These are phyloP conservation scores for Synchiropus splendidus DNA, from an alignment of 2,113 vertebrate genomes.

Conservation along the genomic window DNA sequence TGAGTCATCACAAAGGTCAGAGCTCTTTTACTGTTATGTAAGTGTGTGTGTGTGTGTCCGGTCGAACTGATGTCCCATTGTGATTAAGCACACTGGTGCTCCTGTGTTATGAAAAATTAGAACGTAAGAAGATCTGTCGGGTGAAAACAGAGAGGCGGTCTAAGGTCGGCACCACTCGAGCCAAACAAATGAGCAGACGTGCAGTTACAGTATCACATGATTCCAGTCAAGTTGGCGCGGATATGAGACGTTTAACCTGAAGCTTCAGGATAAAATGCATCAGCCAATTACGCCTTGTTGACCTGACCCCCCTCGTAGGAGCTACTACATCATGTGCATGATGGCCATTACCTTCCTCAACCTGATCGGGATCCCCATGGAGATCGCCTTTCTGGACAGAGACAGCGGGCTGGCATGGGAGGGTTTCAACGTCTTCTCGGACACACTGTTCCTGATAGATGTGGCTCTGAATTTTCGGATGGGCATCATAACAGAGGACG, in stretches of 20 bases:
- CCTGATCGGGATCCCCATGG: slow-evolving; percentile 67
- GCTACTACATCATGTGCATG: slow-evolving; percentile 67
- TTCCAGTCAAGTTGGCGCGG: too few relatives aligned
- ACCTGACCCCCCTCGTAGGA: slow-evolving; percentile 34
- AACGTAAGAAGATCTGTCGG: slow-evolving; percentile 28
- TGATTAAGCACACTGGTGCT: too few relatives aligned
- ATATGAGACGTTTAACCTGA: too few relatives aligned
- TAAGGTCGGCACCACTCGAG: slow-evolving; percentile 38
- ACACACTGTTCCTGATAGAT: slow-evolving; percentile 64
- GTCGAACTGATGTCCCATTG: too few relatives aligned
- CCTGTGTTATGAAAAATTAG: background rate
- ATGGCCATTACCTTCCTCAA: slow-evolving; percentile 66
- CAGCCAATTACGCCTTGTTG: background rate
- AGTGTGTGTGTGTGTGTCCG: too few relatives aligned
- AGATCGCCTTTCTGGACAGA: slow-evolving; percentile 63
- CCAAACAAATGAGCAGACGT: slow-evolving; percentile 23
- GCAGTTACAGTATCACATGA: slow-evolving; percentile 27
- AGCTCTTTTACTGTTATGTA: too few relatives aligned
- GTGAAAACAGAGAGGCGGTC: slow-evolving; percentile 41
- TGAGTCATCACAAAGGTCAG: too few relatives aligned
- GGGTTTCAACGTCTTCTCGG: slow-evolving; percentile 66
- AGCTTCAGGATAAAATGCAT: too few relatives aligned
- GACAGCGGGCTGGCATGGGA: slow-evolving; percentile 51
- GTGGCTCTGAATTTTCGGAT: slow-evolving; percentile 68
- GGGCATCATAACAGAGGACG: slow-evolving; percentile 64